Evolutionary conservation across 2,888 invertebrate species (phyloP).

Genomic region (Tetramorium bicarinatum): DNA sequence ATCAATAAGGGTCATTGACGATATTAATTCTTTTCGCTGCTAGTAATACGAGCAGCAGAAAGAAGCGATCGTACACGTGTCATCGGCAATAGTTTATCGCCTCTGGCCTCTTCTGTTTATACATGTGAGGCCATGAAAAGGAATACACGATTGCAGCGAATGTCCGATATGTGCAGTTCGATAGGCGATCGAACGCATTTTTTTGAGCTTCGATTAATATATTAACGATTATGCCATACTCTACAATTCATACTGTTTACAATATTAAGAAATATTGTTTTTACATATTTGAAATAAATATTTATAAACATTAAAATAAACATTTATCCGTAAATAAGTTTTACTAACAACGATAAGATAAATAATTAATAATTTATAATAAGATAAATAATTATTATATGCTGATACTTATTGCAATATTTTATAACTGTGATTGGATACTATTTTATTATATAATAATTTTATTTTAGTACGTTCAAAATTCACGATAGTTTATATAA

Average conservation of each 20-base stretch:
- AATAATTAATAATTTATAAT: conserved; percentile 1
- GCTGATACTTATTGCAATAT: neutral
- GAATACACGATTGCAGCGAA: conserved; percentile 12
- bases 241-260: neutral
- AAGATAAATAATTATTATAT: neutral
- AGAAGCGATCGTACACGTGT: neutral
- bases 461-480: neutral
- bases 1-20: neutral
- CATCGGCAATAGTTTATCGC: conserved; percentile 8
- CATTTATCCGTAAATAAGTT: neutral
- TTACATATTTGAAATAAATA: neutral
- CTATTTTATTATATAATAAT: neutral
- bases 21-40: neutral
- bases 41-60: neutral
- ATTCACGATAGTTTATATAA: neutral
- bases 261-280: neutral
- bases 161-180: conserved; percentile 15
- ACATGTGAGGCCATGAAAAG: conserved; percentile 7
- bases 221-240: neutral
- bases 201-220: conserved; percentile 6
- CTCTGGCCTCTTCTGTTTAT: conserved; percentile 23
- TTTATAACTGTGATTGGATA: neutral
- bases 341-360: neutral
- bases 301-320: neutral
- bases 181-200: conserved; percentile 4